A percentile compares a stretch with the other conserved stretches of the same genome.
Conservation (phyloP, 2,113 vertebrate genomes). For the mouse (Mus musculus) region GRCm39 chr5:61956501-61957000, state of each 20-base stretch:
- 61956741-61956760: constrained; percentile 4
- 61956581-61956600: neutral
- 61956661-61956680: neutral
- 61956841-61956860: neutral
- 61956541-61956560: neutral
- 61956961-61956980: neutral
- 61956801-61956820: neutral
- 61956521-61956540: neutral
- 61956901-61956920: neutral
- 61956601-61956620: neutral
- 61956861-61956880: neutral
- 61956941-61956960: neutral
- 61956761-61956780: neutral
- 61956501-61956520: neutral
- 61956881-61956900: neutral
- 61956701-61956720: neutral
- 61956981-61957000: neutral
- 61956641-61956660: neutral
- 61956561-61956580: neutral
- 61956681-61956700: constrained; percentile 12
- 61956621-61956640: neutral
- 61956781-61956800: neutral
- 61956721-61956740: neutral
- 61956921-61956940: neutral
- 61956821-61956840: neutral